A percentile compares a stretch with the other conserved stretches of the same genome.
Evolutionary conservation across 2,888 invertebrate species (phyloP).

Genomic region (Tenodera sinensis): DNA sequence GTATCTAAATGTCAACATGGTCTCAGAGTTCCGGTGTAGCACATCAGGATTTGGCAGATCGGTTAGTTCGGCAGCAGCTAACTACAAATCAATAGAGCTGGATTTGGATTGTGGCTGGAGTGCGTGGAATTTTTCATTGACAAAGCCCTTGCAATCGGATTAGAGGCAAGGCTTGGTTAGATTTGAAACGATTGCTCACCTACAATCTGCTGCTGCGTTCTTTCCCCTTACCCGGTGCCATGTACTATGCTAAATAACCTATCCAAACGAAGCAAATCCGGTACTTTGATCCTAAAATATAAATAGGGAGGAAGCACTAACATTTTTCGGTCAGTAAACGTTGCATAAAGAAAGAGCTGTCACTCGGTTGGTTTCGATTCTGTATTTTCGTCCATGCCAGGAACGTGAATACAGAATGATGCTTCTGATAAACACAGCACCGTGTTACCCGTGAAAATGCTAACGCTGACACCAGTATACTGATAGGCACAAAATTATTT

Average conservation of each 20-base stretch:
- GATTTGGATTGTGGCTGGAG: not conserved
- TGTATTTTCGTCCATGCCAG: not conserved
- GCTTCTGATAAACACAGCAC: too few relatives aligned
- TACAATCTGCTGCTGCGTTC: not conserved
- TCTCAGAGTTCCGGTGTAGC: not conserved
- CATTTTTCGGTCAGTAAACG: not conserved
- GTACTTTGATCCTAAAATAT: not conserved
- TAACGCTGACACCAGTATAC: too few relatives aligned
- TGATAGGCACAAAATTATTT: too few relatives aligned
- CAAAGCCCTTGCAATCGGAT: not conserved
- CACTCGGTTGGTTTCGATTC: not conserved
- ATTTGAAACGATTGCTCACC: not conserved
- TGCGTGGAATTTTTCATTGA: not conserved
- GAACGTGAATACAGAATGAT: too few relatives aligned
- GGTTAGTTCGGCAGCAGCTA: not conserved
- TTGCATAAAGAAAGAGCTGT: not conserved
- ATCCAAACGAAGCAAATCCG: not conserved
- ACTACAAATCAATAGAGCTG: not conserved
- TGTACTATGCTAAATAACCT: not conserved
- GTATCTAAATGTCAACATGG: not conserved
- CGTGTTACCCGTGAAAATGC: too few relatives aligned
- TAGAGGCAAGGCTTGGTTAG: not conserved
- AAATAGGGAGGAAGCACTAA: not conserved
- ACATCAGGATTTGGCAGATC: not conserved
- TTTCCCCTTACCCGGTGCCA: not conserved